Base-by-base conservation (phyloP, 2,888 invertebrate genomes). In the Ctena decussata region DNA sequence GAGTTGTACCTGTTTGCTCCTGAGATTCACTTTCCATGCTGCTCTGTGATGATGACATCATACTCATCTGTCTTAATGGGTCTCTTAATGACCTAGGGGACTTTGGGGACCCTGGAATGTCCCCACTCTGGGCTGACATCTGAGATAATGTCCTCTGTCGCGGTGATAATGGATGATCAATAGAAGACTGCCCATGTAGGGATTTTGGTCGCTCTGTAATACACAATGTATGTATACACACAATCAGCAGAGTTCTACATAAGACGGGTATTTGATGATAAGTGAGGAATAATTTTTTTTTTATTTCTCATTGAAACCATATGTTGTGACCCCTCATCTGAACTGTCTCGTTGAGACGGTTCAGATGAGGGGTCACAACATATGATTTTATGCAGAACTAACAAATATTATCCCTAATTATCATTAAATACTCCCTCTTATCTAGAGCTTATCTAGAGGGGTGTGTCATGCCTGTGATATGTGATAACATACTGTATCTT, bases 51-150 rank as follows among this genome's bases (percentile, higher is more conserved):
- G 90, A 32, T 65, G 65, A 89, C 89, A 91, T 84, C 0, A 86
- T 77, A 80, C 91, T 91, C 79, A 88, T 88, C 87, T 91, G 91
- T 65, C 88, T 81, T 0, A 90, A 77, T 0, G 81, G 80, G 41
- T 87, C 87, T 11, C 73, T 27, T 27, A 75, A 65, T 12, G 39
- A 1, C n/a, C 37, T 21, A 11, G 65, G 35, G 0, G 65, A 35
- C 18, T 32, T 65, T 11, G 77, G 78, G 21, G 84, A 75, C 11
- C 80, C 86, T 0, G 77, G 57, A 15, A 39, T 78, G n/a, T 77
- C 71, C 24, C 37, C 74, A 15, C 65, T 71, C n/a, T 44, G 30
- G 11, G 57, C 74, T 5, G 84, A 82, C 5, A 73, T 75, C 65
- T 75, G 82, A 12, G 87, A 87, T 6, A 87, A 5, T 0, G 86